Evolutionary conservation across 2,797 vertebrate species (phyloP), one percentile per base, ranked within the genome.

Genomic region (Chanos chanos): DNA sequence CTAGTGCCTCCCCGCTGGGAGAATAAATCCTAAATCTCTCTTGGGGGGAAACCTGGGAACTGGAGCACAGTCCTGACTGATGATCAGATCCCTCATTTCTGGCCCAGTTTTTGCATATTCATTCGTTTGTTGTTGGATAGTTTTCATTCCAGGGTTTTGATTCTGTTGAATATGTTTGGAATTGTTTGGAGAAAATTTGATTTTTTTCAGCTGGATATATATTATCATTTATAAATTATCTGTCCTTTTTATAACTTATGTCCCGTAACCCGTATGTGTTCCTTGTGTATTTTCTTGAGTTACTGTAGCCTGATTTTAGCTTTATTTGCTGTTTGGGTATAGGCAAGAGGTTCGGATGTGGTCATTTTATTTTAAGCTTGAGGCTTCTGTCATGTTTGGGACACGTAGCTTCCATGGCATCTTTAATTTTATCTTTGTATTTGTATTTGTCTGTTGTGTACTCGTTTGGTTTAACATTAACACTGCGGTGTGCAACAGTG

Each of bases 401-500:
- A n/a, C n/a, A n/a, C n/a, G 27, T 27, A 28, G 5, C 1, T 19
- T 7, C 5, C 43, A 19, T 21, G 25, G 57, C 54, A 70, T 66
- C 10, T 36, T 59, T 34, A 54, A 45, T 71, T 71, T 19, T 51
- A 54, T 34, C 15, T 18, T 37, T 53, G 43, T 47, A 36, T 15
- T 45, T 67, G 13, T 6, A 30, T 57, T 73, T 78, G 81, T 76
- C 70, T 57, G 22, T 22, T 5, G 33, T 41, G 13, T 47, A n/a
- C 56, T 44, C 65, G 76, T 60, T 64, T 24, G 31, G n/a, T n/a
- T n/a, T n/a, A n/a, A n/a, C n/a, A n/a, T n/a, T n/a, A n/a, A n/a
- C n/a, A n/a, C n/a, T n/a, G n/a, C n/a, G n/a, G n/a, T n/a, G n/a
- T n/a, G n/a, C n/a, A n/a, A n/a, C n/a, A n/a, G n/a, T n/a, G n/a